Conservation (phyloP, 2,888 invertebrate genomes). For the Tachina grossa region DNA sequence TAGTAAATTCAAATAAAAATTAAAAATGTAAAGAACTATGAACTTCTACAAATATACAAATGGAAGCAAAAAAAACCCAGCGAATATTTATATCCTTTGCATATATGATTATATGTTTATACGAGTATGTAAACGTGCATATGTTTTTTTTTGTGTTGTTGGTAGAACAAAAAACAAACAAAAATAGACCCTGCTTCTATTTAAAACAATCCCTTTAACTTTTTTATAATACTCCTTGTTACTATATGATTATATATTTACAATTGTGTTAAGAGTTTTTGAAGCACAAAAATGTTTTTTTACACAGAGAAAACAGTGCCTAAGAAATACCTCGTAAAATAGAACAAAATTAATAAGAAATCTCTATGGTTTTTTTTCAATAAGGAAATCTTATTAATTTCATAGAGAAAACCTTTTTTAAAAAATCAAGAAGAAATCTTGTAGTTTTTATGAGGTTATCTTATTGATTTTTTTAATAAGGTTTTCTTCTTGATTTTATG, state of each 20-base stretch:
- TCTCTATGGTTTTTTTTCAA: no score
- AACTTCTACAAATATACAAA: constrained; percentile 5
- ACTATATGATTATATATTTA: neutral
- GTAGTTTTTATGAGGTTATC: no score
- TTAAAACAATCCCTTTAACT: constrained; percentile 1
- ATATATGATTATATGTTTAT: neutral
- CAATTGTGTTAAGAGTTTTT: constrained; percentile 44
- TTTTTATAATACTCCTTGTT: constrained; percentile 7
- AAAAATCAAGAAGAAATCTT: no score
- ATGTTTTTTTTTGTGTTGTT: neutral
- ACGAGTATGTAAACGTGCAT: neutral
- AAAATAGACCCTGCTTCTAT: neutral
- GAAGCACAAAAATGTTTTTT: constrained; percentile 8
- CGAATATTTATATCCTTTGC: constrained; percentile 26
- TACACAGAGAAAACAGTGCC: no score
- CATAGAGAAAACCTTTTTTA: no score
- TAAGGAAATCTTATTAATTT: no score
- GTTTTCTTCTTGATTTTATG: no score
- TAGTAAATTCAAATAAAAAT: constrained; percentile 50
- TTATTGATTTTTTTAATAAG: no score
- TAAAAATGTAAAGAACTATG: constrained; percentile 36
- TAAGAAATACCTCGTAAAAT: no score
- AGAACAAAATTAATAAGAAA: no score
- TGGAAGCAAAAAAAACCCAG: neutral
- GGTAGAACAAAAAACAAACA: neutral